Evolutionary conservation across 92 coral and sea anemone genomes (phyloP).

Genomic region (Epizoanthus rinbou): DNA sequence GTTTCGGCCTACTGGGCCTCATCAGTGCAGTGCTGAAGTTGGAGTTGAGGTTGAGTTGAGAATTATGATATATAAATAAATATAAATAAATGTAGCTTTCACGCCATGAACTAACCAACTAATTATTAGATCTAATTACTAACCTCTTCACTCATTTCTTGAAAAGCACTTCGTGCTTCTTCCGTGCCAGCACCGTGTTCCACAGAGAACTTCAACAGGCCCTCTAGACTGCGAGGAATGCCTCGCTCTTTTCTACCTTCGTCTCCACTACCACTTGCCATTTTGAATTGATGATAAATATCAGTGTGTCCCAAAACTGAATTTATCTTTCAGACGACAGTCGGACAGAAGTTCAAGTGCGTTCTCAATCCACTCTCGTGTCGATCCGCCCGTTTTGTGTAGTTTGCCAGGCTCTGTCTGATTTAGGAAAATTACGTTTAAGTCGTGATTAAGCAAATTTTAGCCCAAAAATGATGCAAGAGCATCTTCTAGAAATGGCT

Average conservation of each 20-base stretch:
- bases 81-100: too few relatives aligned
- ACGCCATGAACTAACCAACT: too few relatives aligned
- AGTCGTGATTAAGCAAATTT: background rate
- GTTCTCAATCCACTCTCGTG: background rate
- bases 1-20: too few relatives aligned
- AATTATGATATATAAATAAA: too few relatives aligned
- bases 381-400: background rate
- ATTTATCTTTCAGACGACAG: background rate
- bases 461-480: background rate
- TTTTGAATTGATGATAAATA: background rate
- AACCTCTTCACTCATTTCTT: slow-evolving; percentile 46
- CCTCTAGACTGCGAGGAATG: slow-evolving; percentile 26
- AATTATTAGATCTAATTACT: too few relatives aligned
- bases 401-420: too few relatives aligned
- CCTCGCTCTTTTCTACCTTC: background rate
- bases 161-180: slow-evolving; percentile 26
- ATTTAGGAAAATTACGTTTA: background rate
- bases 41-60: too few relatives aligned
- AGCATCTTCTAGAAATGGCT: background rate
- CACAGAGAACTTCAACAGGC: slow-evolving; percentile 32
- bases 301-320: background rate
- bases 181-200: slow-evolving; percentile 26
- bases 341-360: background rate
- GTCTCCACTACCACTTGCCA: slow-evolving; percentile 24
- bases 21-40: too few relatives aligned